Evolutionary conservation across 2,797 vertebrate species (phyloP), one percentile per base, ranked within the genome.

Genomic region (Podarcis lilfordi): DNA sequence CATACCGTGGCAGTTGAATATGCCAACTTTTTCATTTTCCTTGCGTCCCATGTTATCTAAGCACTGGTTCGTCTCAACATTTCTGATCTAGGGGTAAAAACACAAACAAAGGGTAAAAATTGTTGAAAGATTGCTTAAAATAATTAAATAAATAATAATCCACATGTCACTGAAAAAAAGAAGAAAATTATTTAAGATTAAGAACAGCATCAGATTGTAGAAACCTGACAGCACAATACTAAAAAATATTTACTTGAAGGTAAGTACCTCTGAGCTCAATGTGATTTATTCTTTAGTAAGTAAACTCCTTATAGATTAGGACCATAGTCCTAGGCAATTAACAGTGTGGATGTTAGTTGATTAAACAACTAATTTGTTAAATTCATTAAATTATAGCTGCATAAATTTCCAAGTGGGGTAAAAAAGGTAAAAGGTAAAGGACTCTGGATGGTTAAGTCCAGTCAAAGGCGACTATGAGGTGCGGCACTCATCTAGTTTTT

Each of bases 41-140:
- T 99, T 99, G 71, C 99, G 97, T 76, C 99, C 99, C 99, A 99
- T 99, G 97, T 99, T 99, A 97, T 99, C 99, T 93, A 99, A 97
- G 84, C 99, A 99, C 92, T 99, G 99, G 96, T 99, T 99, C 86
- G 98, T 99, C 95, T 99, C 99, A 21, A 99, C 98, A 43, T 99
- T 99, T 97, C 99, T 97, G 96, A 99, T 99, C 99, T 99, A 93
- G 35, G 91, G 59, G 27, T 5, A 80, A 72, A 40, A 91, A 94
- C 15, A 80, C 11, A 92, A 84, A 61, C 66, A 81, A 55, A 7
- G 5, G 50, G 23, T 35, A 88, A 88, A 17, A n/a, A 72, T 55
- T 21, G 29, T 59, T 86, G 69, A 37, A 82, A 86, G 15, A 5
- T 59, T 50, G 17, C 75, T 35, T 13, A 80, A 79, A 74, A 29